These are phyloP conservation scores for Drosophila emarginata DNA, from an alignment of 2,888 invertebrate genomes.

Conservation along the genomic window DNA sequence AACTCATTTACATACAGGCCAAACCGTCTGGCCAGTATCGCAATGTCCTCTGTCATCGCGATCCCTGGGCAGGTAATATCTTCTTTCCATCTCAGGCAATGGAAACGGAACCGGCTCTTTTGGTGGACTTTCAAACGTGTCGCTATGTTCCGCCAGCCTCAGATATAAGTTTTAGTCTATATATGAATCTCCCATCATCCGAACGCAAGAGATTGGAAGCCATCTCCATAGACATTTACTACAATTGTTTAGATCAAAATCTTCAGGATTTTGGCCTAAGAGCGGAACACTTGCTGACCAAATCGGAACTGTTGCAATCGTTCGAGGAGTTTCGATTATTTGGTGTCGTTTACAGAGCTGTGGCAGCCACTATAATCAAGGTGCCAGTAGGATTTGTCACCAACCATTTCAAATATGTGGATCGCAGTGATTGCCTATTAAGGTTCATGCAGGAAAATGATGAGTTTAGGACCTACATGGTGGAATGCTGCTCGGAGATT, in stretches of 20 bases:
- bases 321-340: conserved; percentile 70
- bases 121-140: conserved; percentile 80
- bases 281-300: conserved; percentile 40
- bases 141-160: conserved; percentile 79
- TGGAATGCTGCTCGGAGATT: conserved; percentile 49
- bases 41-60: conserved; percentile 83
- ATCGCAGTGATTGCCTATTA: conserved; percentile 46
- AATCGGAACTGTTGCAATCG: conserved; percentile 59
- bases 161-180: conserved; percentile 76
- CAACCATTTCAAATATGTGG: conserved; percentile 64
- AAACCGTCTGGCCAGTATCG: conserved; percentile 77
- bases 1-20: conserved; percentile 65
- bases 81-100: conserved; percentile 54
- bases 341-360: conserved; percentile 65
- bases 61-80: conserved; percentile 81
- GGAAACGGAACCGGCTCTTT: conserved; percentile 48
- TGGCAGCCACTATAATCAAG: conserved; percentile 63
- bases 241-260: conserved; percentile 63
- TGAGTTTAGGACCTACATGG: conserved; percentile 47
- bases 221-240: conserved; percentile 66
- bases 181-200: conserved; percentile 66
- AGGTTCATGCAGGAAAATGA: conserved; percentile 49
- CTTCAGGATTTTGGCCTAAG: conserved; percentile 68
- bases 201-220: conserved; percentile 48
- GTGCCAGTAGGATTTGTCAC: conserved; percentile 67